These are phyloP conservation scores for Leptonema lineaticorne DNA, from an alignment of 1,140 invertebrate genomes.

Conservation along the genomic window DNA sequence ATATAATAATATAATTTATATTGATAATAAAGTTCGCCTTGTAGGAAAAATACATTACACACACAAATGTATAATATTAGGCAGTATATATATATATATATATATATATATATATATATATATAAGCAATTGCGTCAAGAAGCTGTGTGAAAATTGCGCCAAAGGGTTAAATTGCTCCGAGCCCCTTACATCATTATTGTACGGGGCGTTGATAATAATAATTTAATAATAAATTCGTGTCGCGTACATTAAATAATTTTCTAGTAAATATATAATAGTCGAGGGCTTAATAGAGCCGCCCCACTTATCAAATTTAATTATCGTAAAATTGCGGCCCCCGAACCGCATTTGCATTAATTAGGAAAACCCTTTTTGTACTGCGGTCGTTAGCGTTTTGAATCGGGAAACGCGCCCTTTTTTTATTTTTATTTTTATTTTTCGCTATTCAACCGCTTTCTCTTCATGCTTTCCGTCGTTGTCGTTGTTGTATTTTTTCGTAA, in stretches of 20 bases:
- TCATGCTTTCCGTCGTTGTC: too few species aligned
- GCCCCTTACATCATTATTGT: not conserved
- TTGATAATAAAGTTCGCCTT: too few species aligned
- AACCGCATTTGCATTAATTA: constrained; percentile 4
- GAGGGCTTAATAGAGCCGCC: not conserved
- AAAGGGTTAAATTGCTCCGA: not conserved
- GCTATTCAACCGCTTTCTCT: too few species aligned
- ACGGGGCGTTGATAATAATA: not conserved
- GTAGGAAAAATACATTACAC: too few species aligned
- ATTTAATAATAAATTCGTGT: not conserved
- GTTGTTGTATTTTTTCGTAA: too few species aligned
- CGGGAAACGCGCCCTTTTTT: too few species aligned
- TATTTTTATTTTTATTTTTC: too few species aligned
- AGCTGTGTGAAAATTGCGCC: not conserved
- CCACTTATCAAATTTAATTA: constrained; percentile 14
- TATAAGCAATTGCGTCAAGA: too few species aligned
- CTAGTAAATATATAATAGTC: not conserved
- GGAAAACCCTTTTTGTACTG: not conserved
- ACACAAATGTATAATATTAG: too few species aligned
- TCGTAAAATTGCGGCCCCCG: constrained; percentile 3
- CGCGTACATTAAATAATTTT: not conserved
- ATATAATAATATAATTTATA: too few species aligned
- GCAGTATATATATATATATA: too few species aligned
- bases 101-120: too few species aligned
- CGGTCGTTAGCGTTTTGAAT: not conserved